phyloP scores from a whole-genome alignment of 2,797 vertebrate species.

The Labeo calbasu region DNA sequence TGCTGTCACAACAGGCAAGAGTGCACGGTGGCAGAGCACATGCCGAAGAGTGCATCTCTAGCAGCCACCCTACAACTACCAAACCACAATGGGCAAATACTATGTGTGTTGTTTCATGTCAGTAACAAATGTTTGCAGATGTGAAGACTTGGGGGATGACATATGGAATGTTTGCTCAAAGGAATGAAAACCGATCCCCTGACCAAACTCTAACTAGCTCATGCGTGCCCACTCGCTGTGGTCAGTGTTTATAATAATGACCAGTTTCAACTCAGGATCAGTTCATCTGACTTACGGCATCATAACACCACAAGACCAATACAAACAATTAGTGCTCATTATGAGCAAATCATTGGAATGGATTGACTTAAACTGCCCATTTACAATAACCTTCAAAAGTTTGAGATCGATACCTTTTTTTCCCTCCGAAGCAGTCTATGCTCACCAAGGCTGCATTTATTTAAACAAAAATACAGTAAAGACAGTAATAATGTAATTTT shows the following conservation, averaged over 20 bases:
- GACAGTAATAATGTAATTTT: neutral
- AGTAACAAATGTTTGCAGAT: conserved; percentile 16
- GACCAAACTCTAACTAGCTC: neutral
- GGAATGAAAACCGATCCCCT: neutral
- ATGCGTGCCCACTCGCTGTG: neutral
- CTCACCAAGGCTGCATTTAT: neutral
- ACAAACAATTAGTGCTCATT: neutral
- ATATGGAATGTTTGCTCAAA: neutral
- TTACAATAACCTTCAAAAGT: neutral
- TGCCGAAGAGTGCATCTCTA: conserved; percentile 1
- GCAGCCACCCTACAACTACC: neutral
- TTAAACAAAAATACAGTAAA: neutral
- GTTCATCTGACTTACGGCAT: neutral
- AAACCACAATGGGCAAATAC: neutral
- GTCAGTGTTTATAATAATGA: neutral
- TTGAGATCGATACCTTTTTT: neutral
- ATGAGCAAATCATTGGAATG: neutral
- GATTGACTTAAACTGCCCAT: neutral
- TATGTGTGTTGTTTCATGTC: neutral
- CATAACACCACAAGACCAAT: neutral
- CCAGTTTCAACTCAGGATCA: neutral
- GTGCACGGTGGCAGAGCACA: conserved; percentile 16
- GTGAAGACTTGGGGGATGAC: neutral
- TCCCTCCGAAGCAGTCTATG: neutral
- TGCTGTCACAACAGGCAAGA: conserved; percentile 41